Evolutionary conservation across 2,797 vertebrate genomes (phyloP), one percentile per base, ranked within the genome.

Genomic region (Vespertilio murinus): DNA sequence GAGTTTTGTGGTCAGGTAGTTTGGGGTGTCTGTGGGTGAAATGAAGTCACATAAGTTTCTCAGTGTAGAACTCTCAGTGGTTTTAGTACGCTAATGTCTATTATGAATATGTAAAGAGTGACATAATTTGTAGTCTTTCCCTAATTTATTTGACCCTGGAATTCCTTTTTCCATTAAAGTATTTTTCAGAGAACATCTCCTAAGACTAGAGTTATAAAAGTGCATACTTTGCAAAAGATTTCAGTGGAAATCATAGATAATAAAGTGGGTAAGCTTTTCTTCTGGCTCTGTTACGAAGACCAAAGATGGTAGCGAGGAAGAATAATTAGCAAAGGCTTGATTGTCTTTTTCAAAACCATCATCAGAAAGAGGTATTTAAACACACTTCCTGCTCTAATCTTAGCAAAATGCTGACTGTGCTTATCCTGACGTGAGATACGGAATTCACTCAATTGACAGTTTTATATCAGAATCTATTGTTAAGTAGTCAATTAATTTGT

Each of bases 271-370:
- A 82, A 12, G 20, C 9, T 71, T 56, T 94, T 61, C 49, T 74
- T 40, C 11, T 56, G 10, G 81, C 18, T 85, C 25, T 61, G 22
- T 85, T 87, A 69, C 84, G 77, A 84, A 95, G 87, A 49, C 23
- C 73, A 73, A 89, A 78, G n/a, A 38, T 14, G 61, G 7, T 70
- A 74, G 74, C 33, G 67, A 95, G 73, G 33, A 80, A n/a, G 5
- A 93, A 86, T 9, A 38, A 82, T 83, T 84, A 81, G n/a, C 42
- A 79, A 92, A 90, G 49, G 6, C 54, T 74, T 64, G 38, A 56
- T 22, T 94, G 61, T 74, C 42, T 88, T 87, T 94, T 96, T 82
- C 33, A 89, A 88, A 91, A 11, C 8, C 8, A 65, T 64, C 33
- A 28, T 81, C 10, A 25, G 84, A 65, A 91, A 91, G 83, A 79